Base-by-base conservation (phyloP, 2,113 vertebrate species). In the Prochilodus magdalenae region DNA sequence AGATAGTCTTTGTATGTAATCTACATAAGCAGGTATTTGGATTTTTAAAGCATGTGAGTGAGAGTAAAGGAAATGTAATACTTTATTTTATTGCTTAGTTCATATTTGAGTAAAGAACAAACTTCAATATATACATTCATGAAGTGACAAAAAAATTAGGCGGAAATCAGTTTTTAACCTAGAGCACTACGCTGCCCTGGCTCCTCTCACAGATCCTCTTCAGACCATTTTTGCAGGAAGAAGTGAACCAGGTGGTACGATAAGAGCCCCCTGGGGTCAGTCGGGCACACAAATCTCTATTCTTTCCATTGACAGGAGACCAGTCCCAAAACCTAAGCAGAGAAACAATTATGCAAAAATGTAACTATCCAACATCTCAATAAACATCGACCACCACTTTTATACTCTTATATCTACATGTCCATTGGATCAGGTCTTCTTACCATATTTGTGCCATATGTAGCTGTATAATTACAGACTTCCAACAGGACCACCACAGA, bases 181-280 rank as follows among this genome's bases (percentile, higher is more conserved):
- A 40, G 26, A 40, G 66, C 7, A 63, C 20, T 40, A 69, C 53
- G 47, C 57, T 30, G 1, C 73, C 86, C 16, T 49, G 69, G 33
- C 60, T 87, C 73, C 75, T 83, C 79, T 88, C 87, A 85, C 87
- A 90, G 77, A 89, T 83, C 2, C 80, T 85, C 78, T 67, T 82
- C 75, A 86, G 77, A 14, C 33, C 24, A 44, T 73, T 77, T 36
- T 44, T 77, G 24, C 60, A 89, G 1, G 65, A 75, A 70, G 84
- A 83, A n/a, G 26, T 24, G 74, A 83, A 69, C 82, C 89, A 90
- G 84, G 81, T 83, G 60, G 1, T 24, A 51, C 49, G 74, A 79
- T 84, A 75, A 77, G 15, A 6, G 49, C 70, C 80, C 66, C 75
- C 73, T 1, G 85, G 87, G 0, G 79, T 77, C 55, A 89, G 74